These are phyloP conservation scores for Cryptocheilus praepositus DNA, from an alignment of 2,888 invertebrate species.

Conservation along the genomic window DNA sequence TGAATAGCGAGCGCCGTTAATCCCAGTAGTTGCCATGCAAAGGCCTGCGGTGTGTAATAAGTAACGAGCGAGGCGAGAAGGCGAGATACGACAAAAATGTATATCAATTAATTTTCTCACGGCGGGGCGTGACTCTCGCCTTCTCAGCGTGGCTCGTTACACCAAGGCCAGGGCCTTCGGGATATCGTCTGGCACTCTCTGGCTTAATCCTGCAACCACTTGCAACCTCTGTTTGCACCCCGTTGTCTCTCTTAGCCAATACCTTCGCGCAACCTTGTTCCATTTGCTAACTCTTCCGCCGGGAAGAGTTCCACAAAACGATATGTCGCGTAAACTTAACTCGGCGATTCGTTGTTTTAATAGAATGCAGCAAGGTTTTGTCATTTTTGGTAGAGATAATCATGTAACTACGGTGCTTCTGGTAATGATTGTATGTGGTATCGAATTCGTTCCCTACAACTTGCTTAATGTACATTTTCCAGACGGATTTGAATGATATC, in stretches of 20 bases:
- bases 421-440: too few species aligned
- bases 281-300: too few species aligned
- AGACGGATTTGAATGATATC: too few species aligned
- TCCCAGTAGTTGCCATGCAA: constrained; percentile 27
- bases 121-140: constrained; percentile 49
- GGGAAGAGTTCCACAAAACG: too few species aligned
- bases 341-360: too few species aligned
- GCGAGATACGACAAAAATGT: constrained; percentile 43
- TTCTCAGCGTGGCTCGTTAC: constrained; percentile 49
- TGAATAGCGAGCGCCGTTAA: constrained; percentile 22
- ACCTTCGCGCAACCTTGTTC: not conserved
- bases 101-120: constrained; percentile 58
- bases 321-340: too few species aligned
- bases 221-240: constrained; percentile 18
- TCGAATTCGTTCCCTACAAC: too few species aligned
- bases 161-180: constrained; percentile 51
- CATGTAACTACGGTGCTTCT: too few species aligned
- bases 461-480: too few species aligned
- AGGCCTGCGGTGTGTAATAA: not conserved
- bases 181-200: constrained; percentile 25
- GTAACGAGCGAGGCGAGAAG: constrained; percentile 6
- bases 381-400: too few species aligned
- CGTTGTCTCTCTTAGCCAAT: constrained; percentile 16
- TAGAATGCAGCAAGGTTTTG: too few species aligned
- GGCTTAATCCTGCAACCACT: constrained; percentile 42